Evolutionary conservation across 2,888 invertebrate genomes (phyloP).

Genomic region (Parapristionchus giblindavisi): DNA sequence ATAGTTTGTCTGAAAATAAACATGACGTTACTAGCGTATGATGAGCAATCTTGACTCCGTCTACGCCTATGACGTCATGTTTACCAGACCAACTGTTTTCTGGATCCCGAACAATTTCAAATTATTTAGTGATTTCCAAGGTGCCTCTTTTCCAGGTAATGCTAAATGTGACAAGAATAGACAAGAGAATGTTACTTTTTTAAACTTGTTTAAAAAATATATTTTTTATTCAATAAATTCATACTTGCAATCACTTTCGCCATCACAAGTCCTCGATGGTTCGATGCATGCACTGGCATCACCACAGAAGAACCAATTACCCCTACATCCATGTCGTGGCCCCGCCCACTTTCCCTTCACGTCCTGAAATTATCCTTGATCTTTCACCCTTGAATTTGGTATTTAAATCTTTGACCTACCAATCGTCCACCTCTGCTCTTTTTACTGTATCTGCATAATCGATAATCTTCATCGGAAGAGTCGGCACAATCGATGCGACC

Average conservation of each 20-base stretch:
- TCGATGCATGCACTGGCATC: slow-evolving; percentile 35
- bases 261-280: slow-evolving; percentile 38
- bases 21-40: too few species aligned
- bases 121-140: too few species aligned
- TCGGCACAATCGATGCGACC: slow-evolving; percentile 36
- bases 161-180: too few species aligned
- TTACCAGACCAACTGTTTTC: too few species aligned
- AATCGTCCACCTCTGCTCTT: slow-evolving; percentile 31
- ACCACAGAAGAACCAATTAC: slow-evolving; percentile 16
- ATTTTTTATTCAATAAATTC: too few species aligned
- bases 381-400: neutral
- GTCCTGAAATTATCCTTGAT: slow-evolving; percentile 13
- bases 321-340: slow-evolving; percentile 14
- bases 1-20: too few species aligned
- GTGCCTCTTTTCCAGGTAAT: too few species aligned
- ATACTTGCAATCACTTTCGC: slow-evolving; percentile 31
- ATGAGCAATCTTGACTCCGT: too few species aligned
- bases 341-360: slow-evolving; percentile 21
- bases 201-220: too few species aligned
- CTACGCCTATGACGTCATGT: too few species aligned
- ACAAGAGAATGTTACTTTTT: too few species aligned
- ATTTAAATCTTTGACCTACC: neutral
- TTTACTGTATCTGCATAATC: slow-evolving; percentile 33
- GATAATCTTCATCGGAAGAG: slow-evolving; percentile 32
- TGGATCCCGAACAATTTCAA: too few species aligned